These are phyloP conservation scores for Ctenochaetus hawaiiensis DNA, from an alignment of 2,797 vertebrate genomes.

Conservation along the genomic window DNA sequence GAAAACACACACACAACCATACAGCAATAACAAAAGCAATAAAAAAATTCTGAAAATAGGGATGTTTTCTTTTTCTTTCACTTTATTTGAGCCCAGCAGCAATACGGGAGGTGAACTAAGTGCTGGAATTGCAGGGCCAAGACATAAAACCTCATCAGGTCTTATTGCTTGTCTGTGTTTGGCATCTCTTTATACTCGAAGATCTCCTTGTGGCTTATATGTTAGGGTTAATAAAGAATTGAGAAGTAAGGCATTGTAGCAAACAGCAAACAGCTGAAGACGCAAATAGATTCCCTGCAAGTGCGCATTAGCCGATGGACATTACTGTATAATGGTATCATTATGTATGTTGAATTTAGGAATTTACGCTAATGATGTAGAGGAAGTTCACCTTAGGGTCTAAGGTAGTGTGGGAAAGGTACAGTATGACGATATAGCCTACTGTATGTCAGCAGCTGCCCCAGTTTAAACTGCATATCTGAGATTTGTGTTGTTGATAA, in stretches of 20 bases:
- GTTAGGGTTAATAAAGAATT: conserved; percentile 66
- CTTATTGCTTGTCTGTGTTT: conserved; percentile 75
- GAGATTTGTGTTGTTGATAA: too few species aligned
- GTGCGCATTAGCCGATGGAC: conserved; percentile 77
- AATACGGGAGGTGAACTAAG: conserved; percentile 53
- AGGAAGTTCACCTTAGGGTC: conserved; percentile 56
- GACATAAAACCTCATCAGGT: conserved; percentile 78
- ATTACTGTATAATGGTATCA: conserved; percentile 78
- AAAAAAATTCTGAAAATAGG: conserved; percentile 53
- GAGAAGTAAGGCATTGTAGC: conserved; percentile 58
- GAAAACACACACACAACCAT: conserved; percentile 50
- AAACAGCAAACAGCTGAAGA: conserved; percentile 65
- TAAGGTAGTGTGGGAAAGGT: conserved; percentile 37
- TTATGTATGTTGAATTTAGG: conserved; percentile 77
- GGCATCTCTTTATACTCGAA: conserved; percentile 72
- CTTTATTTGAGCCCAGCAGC: conserved; percentile 78
- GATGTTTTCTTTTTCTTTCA: conserved; percentile 71
- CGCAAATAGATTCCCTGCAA: conserved; percentile 74
- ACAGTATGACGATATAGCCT: conserved; percentile 42
- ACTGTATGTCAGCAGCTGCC: conserved; percentile 6
- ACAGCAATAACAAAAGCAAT: conserved; percentile 79
- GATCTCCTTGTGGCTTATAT: conserved; percentile 64
- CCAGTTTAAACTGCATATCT: conserved; percentile 6
- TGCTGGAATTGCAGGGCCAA: conserved; percentile 51
- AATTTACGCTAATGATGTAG: conserved; percentile 74